These are phyloP conservation scores for Philotrypesis tridentata DNA, from an alignment of 1,140 invertebrate genomes.

Conservation along the genomic window DNA sequence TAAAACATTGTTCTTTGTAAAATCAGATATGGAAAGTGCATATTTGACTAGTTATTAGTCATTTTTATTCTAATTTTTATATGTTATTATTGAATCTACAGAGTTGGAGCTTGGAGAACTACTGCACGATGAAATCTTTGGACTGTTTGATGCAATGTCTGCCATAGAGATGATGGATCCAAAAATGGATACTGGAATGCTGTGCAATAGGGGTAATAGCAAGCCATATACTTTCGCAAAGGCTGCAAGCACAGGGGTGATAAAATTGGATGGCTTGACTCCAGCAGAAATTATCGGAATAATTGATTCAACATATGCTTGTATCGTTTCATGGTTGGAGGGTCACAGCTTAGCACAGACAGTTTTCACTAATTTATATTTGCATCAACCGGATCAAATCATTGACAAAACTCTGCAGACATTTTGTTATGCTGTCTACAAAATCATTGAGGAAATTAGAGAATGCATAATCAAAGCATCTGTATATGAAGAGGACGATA, in stretches of 20 bases:
- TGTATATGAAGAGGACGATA: conserved; percentile 92
- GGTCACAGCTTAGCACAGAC: conserved; percentile 97
- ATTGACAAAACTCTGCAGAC: conserved; percentile 88
- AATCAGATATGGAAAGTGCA: too few species aligned
- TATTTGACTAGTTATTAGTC: too few species aligned
- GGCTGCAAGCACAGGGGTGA: conserved; percentile 83
- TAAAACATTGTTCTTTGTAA: too few species aligned
- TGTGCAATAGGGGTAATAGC: conserved; percentile 90
- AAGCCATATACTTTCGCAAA: conserved; percentile 92
- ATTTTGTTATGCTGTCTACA: conserved; percentile 91
- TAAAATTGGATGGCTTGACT: conserved; percentile 87
- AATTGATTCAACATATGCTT: conserved; percentile 94
- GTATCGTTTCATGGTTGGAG: conserved; percentile 95
- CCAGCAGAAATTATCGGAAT: conserved; percentile 87
- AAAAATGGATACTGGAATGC: conserved; percentile 99
- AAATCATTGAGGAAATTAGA: conserved; percentile 92
- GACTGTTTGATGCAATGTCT: conserved; percentile 98
- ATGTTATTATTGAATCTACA: conserved; percentile 64
- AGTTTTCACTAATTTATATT: conserved; percentile 96
- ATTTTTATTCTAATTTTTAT: too few species aligned
- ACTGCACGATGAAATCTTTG: conserved; percentile 92
- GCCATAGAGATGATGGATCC: conserved; percentile 99
- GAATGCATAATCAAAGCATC: conserved; percentile 91
- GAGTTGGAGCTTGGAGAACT: conserved; percentile 91
- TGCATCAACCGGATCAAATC: conserved; percentile 92